Evolutionary conservation across 2,888 invertebrate genomes (phyloP).

Genomic region (Volucella bombylans): DNA sequence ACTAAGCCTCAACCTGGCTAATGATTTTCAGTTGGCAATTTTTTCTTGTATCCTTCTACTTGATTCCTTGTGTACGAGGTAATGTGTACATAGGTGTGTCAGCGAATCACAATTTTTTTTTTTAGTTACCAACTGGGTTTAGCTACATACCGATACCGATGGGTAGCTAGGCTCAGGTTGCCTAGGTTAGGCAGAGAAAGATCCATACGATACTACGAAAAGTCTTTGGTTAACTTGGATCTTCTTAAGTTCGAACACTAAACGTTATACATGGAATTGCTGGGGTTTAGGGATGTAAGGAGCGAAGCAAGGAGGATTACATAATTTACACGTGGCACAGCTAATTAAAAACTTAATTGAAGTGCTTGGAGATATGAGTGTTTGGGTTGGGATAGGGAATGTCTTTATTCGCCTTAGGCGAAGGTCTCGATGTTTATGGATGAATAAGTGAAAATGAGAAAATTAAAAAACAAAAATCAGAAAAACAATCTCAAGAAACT

Average conservation of each 20-base stretch:
- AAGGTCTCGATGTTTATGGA: no score
- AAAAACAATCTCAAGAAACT: no score
- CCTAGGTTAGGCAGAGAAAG: no score
- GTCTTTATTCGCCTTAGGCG: no score
- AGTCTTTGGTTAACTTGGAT: slow-evolving; percentile 51
- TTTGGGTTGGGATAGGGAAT: no score
- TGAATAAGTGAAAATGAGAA: no score
- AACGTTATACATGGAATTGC: slow-evolving; percentile 39
- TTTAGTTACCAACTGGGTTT: no score
- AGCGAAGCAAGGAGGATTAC: slow-evolving; percentile 5
- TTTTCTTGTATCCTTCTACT: slow-evolving; percentile 35
- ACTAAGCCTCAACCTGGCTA: background rate
- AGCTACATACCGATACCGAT: no score
- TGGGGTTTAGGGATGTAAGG: slow-evolving; percentile 1
- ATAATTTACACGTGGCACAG: slow-evolving; percentile 48
- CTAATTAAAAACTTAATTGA: slow-evolving; percentile 69
- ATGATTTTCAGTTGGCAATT: slow-evolving; percentile 11
- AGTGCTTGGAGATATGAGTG: slow-evolving; percentile 12
- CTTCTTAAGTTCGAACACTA: slow-evolving; percentile 22
- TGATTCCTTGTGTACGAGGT: slow-evolving; percentile 31
- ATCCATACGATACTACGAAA: slow-evolving; percentile 41
- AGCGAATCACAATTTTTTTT: slow-evolving; percentile 43
- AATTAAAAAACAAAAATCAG: no score
- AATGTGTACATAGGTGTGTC: slow-evolving; percentile 59
- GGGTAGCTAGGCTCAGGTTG: no score